phyloP scores from a whole-genome alignment of 2,113 vertebrate species.

The Daboia siamensis region DNA sequence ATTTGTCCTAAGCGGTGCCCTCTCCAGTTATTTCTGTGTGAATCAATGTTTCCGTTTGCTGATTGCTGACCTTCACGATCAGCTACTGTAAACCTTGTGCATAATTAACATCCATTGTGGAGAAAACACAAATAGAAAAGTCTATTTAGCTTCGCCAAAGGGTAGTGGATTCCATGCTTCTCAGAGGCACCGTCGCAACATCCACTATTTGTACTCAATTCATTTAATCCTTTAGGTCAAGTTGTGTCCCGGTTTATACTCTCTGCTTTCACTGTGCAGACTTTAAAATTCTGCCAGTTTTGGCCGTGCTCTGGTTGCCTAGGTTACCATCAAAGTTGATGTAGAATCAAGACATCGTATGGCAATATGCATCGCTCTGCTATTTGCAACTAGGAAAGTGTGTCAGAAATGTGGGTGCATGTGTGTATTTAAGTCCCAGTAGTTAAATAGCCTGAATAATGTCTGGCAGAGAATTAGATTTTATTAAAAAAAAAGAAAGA shows the following conservation, averaged over 20 bases:
- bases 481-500: neutral
- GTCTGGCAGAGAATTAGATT: slow-evolving; percentile 24
- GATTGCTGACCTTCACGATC: neutral
- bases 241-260: neutral
- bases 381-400: slow-evolving; percentile 20
- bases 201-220: neutral
- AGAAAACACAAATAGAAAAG: neutral
- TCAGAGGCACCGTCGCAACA: neutral
- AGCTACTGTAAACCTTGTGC: neutral
- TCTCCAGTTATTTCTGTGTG: neutral
- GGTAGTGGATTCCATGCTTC: neutral
- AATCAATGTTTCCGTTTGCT: neutral
- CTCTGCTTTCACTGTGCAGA: neutral
- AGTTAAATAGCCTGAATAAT: slow-evolving; percentile 21
- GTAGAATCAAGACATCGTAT: neutral
- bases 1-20: neutral
- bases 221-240: slow-evolving; percentile 3
- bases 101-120: neutral
- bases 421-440: neutral
- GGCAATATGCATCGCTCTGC: neutral
- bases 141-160: neutral
- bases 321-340: neutral
- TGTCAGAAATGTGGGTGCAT: neutral
- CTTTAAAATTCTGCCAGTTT: neutral
- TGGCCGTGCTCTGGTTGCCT: slow-evolving; percentile 7